Base-by-base conservation (phyloP, 1,140 invertebrate species). In the Agrypnia vestita region DNA sequence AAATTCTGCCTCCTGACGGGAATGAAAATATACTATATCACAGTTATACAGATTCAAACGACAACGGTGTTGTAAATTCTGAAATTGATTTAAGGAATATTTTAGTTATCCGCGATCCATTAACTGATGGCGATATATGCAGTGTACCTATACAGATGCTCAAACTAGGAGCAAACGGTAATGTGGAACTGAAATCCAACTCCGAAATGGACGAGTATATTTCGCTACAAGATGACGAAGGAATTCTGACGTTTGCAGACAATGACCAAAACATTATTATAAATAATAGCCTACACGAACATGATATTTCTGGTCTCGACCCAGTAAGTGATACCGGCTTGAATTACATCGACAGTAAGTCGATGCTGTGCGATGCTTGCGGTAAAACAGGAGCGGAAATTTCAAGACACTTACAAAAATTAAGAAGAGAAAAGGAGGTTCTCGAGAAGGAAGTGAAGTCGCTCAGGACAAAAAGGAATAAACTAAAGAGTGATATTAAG, bases 111-210 rank as follows among this genome's bases (percentile, higher is more conserved):
- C 46, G 72, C 10, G 61, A 67, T 67, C 12, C 72, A 4, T 35
- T 73, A 61, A 35, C 47, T n/a, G 64, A 76, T 11, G 64, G 62
- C 12, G 72, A 62, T 7, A 44, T 80, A 25, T 74, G 72, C 25
- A 59, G 25, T n/a, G 51, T 80, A 9, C 79, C 79, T 15, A 76
- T 80, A 47, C 79, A 76, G 21, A 80, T 80, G 79, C 46, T 76
- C 8, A 76, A 74, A 55, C 25, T 80, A 1, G n/a, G 62, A 3
- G 21, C 72, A 10, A 73, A 75, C 13, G 73, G 73, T 15, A 71
- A 53, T 17, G 51, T 69, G 21, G 72, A 62, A 49, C n/a, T 79
- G 4, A 75, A 75, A 75, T 56, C 15, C 56, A 46, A 19, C 10
- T n/a, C 19, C 0, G 56, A 74, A 17, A 56, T 72, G 8, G 46